Conservation (phyloP, 1,140 invertebrate species). For the Aphelinus certus region DNA sequence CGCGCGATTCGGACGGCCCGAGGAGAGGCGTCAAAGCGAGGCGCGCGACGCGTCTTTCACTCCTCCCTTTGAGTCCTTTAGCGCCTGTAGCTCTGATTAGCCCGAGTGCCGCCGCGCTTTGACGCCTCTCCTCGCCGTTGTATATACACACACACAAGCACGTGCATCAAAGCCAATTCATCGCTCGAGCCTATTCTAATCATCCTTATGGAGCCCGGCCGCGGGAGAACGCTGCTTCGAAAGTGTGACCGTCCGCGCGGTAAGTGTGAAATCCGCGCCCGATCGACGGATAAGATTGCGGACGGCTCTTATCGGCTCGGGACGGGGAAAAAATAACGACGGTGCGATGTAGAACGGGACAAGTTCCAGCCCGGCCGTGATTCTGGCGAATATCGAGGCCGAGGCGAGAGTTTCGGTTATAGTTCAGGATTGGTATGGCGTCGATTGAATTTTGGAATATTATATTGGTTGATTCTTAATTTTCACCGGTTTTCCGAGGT, state of each 20-base stretch:
- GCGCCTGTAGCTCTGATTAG: background rate
- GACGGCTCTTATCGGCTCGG: background rate
- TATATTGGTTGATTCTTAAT: no score
- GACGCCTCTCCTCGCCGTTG: background rate
- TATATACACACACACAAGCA: no score
- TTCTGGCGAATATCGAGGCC: no score
- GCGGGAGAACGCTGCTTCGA: background rate
- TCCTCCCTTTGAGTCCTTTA: conserved; percentile 30
- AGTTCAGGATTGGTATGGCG: no score
- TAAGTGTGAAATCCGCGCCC: background rate
- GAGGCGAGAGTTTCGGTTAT: no score
- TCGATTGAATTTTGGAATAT: no score
- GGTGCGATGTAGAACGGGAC: no score
- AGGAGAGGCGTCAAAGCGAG: background rate
- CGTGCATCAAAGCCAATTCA: background rate
- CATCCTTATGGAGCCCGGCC: background rate
- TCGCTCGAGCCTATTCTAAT: background rate
- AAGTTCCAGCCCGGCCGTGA: no score
- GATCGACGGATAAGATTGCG: background rate
- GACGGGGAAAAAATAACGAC: background rate
- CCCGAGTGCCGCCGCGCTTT: background rate
- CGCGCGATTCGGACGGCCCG: background rate
- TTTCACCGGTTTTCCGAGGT: no score
- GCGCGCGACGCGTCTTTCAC: conserved; percentile 20
- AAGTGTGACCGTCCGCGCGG: background rate